Conservation (phyloP, 2,888 invertebrate genomes). For the Empis stercorea region DNA sequence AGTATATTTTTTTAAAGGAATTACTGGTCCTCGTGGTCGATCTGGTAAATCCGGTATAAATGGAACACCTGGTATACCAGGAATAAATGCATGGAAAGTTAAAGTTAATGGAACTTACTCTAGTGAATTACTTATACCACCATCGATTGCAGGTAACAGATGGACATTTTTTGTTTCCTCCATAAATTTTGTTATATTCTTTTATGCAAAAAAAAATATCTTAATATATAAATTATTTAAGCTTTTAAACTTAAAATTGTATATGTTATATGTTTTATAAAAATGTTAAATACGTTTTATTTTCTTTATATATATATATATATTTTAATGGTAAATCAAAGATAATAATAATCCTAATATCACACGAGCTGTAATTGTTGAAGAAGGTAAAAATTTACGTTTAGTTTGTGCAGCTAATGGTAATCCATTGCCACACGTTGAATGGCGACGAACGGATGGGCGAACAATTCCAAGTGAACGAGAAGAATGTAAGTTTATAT, state of each 20-base stretch:
- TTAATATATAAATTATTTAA: neutral
- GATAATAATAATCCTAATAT: constrained; percentile 28
- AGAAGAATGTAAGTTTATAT: constrained; percentile 44
- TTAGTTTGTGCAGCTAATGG: constrained; percentile 71
- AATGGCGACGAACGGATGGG: constrained; percentile 59
- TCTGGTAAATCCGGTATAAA: constrained; percentile 61
- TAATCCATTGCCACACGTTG: constrained; percentile 59
- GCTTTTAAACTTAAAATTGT: neutral
- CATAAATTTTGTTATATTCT: too few relatives aligned
- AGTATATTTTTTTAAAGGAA: constrained; percentile 23
- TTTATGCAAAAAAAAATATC: too few relatives aligned
- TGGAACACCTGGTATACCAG: constrained; percentile 66
- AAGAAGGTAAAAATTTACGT: constrained; percentile 70
- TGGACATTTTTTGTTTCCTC: constrained; percentile 16
- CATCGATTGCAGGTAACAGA: constrained; percentile 58
- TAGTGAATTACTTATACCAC: constrained; percentile 66
- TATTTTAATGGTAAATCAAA: constrained; percentile 7
- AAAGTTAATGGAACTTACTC: constrained; percentile 44
- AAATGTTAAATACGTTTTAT: neutral
- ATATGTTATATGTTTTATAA: neutral
- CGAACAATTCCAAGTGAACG: constrained; percentile 48
- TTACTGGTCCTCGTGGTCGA: constrained; percentile 54
- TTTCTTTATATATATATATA: neutral
- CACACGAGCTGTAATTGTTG: constrained; percentile 50
- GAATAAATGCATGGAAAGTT: constrained; percentile 61